Percentiles rank a stretch among this genome's conserved stretches.
Conservation (phyloP, 2,797 vertebrate species). For the Miichthys miiuy region DNA sequence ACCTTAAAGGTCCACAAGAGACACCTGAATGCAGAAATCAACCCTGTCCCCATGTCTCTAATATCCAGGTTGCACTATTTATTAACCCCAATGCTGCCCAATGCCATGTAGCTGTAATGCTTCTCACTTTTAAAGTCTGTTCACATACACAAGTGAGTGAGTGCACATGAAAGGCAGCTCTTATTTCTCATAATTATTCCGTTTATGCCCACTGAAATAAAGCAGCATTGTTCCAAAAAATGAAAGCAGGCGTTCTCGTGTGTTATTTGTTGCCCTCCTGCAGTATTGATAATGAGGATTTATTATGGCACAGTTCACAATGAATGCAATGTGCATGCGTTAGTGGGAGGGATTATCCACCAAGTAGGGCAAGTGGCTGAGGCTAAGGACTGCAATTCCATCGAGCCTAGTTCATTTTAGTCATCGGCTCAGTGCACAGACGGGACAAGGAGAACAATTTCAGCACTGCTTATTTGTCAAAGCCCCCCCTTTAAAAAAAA, state of each 20-base stretch:
- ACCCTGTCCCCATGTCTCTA: conserved; percentile 2
- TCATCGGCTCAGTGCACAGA: conserved; percentile 80
- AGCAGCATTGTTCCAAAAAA: conserved; percentile 18
- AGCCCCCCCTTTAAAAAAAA: conserved; percentile 29
- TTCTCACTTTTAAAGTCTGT: conserved; percentile 38
- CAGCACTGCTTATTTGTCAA: conserved; percentile 55
- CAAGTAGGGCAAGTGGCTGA: conserved; percentile 87
- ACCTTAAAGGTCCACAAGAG: conserved; percentile 18
- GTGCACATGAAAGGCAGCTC: conserved; percentile 9
- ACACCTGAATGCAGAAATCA: conserved; percentile 17
- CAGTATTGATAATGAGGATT: conserved; percentile 78
- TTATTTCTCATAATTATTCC: conserved; percentile 16
- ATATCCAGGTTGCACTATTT: conserved; percentile 38
- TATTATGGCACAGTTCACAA: conserved; percentile 81
- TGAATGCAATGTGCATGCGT: conserved; percentile 84
- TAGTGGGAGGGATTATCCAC: conserved; percentile 87
- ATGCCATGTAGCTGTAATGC: conserved; percentile 14
- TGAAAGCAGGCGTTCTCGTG: conserved; percentile 19
- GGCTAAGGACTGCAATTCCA: conserved; percentile 86
- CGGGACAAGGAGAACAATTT: conserved; percentile 66
- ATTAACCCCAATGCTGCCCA: conserved; percentile 5
- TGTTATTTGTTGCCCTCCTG: conserved; percentile 56
- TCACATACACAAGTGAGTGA: conserved; percentile 15
- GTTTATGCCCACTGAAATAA: conserved; percentile 12
- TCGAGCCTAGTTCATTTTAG: conserved; percentile 88